phyloP scores from a whole-genome alignment of 2,888 invertebrate genomes.

The Macrosiphum euphorbiae region DNA sequence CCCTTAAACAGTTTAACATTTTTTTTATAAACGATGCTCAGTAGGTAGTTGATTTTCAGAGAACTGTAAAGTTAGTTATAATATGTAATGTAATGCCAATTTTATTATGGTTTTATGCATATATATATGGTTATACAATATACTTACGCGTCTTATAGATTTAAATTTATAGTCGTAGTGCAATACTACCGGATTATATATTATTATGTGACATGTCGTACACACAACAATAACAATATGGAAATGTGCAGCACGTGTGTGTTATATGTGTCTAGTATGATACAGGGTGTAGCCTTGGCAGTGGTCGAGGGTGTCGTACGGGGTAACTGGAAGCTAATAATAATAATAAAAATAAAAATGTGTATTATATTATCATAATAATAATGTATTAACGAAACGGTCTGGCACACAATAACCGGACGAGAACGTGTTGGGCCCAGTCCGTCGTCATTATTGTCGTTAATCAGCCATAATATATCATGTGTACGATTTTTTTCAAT shows the following conservation, averaged over 20 bases:
- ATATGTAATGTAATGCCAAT: background rate
- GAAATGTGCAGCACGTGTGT: background rate
- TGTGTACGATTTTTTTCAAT: background rate
- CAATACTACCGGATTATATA: background rate
- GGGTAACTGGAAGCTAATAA: conserved; percentile 10
- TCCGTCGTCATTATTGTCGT: conserved; percentile 19
- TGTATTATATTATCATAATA: background rate
- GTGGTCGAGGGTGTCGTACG: background rate
- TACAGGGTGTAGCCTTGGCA: background rate
- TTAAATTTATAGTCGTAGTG: background rate
- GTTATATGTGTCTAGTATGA: background rate
- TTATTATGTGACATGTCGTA: background rate
- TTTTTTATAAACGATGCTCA: background rate
- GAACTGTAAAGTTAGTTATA: background rate
- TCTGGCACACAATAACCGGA: conserved; percentile 40
- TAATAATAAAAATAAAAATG: background rate
- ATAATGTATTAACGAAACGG: background rate
- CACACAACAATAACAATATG: background rate
- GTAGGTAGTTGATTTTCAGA: background rate
- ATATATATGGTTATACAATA: too few species aligned
- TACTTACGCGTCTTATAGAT: too few species aligned
- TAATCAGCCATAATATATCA: conserved; percentile 49
- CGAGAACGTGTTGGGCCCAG: conserved; percentile 13
- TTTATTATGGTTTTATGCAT: background rate
- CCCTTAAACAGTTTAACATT: background rate